Base-by-base conservation (phyloP, 2,888 invertebrate species). In the Monochamus alternatus region DNA sequence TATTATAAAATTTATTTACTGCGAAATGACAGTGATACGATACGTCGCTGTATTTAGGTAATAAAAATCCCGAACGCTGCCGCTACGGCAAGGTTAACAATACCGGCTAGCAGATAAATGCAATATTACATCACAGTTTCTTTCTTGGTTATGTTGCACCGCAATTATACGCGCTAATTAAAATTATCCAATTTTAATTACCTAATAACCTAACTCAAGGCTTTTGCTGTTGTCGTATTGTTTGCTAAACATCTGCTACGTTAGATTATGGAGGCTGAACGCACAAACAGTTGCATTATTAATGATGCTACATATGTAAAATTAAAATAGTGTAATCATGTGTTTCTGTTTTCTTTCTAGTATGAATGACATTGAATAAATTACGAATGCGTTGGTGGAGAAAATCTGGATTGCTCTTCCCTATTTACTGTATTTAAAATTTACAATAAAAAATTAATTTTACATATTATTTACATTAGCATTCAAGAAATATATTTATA, bases 31-130 rank as follows among this genome's bases (percentile, higher is more conserved):
- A 22, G 22, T 22, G 22, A 22, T 22, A 47, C 2, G 32, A n/a
- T 67, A 67, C 66, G 66, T 52, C 66, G n/a, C 52, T 67, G 66
- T 67, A 67, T 55, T 31, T 38, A 67, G 52, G 38, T 70, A 73
- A 74, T 70, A 73, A 70, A 75, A 68, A 69, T 38, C 58, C 59
- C 60, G 68, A 59, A 77, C 80, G 81, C 80, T 80, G 80, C 79
- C 78, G 78, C 76, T 74, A 79, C 78, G 80, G 81, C 83, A 83
- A 84, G 84, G 84, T 83, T 84, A 80, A 82, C 79, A 83, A 81
- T 81, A 78, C 78, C 73, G 44, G 64, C 74, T 67, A 70, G 69
- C 65, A 67, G 55, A 73, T 74, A 63, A 67, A 67, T 73, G 73
- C 64, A 69, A 12, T 52, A 76, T 76, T 76, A 74, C 73, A 76